These are phyloP conservation scores for Phainopepla nitens DNA, from an alignment of 2,113 vertebrate genomes.

Conservation along the genomic window DNA sequence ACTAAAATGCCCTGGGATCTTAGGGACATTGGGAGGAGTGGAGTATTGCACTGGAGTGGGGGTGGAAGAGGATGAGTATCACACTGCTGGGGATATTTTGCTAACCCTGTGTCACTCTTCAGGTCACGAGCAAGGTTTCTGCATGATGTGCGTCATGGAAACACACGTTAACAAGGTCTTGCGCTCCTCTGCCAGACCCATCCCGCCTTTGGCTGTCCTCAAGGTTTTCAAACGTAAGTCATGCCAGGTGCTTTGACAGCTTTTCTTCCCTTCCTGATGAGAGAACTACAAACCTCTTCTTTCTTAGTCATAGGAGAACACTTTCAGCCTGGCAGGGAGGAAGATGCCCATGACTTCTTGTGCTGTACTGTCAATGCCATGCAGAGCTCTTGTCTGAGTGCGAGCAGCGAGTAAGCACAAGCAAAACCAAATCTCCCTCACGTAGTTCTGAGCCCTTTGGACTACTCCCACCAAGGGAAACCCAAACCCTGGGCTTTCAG, in stretches of 20 bases:
- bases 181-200: not conserved
- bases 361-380: conserved; percentile 87
- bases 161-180: not conserved
- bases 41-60: too few relatives aligned
- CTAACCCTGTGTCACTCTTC: not conserved
- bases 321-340: conserved; percentile 87
- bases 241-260: not conserved
- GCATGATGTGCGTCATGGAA: not conserved
- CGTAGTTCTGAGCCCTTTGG: too few relatives aligned
- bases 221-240: not conserved
- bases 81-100: not conserved
- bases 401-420: conserved; percentile 79
- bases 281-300: not conserved
- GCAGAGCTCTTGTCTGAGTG: conserved; percentile 89
- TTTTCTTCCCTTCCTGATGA: not conserved
- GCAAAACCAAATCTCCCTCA: too few relatives aligned
- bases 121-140: not conserved
- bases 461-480: not conserved
- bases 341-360: conserved; percentile 89
- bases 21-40: not conserved
- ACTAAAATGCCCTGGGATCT: not conserved
- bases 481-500: not conserved
- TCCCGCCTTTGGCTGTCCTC: not conserved
- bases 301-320: conserved; percentile 85
- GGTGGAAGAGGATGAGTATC: not conserved